phyloP scores from a whole-genome alignment of 2,113 vertebrate genomes.

The Pimephales promelas region DNA sequence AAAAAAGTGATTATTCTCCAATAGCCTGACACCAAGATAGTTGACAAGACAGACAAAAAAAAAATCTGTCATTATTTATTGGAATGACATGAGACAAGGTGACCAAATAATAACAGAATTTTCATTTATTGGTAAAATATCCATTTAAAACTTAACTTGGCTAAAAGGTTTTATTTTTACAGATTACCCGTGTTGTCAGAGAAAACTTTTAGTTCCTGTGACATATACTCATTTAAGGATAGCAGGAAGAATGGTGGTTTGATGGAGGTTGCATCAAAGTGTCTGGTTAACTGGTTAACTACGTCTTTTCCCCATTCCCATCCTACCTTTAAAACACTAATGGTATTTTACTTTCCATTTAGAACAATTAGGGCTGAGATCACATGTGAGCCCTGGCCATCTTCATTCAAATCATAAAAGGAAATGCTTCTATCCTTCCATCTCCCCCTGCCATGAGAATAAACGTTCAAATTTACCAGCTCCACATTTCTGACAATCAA shows the following conservation, averaged over 20 bases:
- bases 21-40: not conserved
- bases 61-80: too few species aligned
- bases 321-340: conserved; percentile 6
- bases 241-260: conserved; percentile 2
- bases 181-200: not conserved
- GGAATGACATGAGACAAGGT: too few species aligned
- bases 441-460: not conserved
- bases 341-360: conserved; percentile 5
- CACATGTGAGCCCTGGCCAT: conserved; percentile 8
- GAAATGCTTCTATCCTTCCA: not conserved
- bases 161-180: not conserved
- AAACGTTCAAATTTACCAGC: not conserved
- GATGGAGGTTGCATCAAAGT: conserved; percentile 9
- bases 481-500: not conserved
- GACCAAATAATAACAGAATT: not conserved
- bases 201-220: not conserved
- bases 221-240: too few species aligned
- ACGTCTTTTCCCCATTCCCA: conserved; percentile 52
- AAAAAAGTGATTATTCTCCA: not conserved
- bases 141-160: not conserved
- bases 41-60: too few species aligned
- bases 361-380: conserved; percentile 17
- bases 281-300: conserved; percentile 70
- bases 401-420: conserved; percentile 44
- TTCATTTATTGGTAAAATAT: not conserved